Percentiles rank a stretch among this genome's conserved stretches.
Conservation (phyloP, 2,797 vertebrate species). For the Pogonophryne albipinna region DNA sequence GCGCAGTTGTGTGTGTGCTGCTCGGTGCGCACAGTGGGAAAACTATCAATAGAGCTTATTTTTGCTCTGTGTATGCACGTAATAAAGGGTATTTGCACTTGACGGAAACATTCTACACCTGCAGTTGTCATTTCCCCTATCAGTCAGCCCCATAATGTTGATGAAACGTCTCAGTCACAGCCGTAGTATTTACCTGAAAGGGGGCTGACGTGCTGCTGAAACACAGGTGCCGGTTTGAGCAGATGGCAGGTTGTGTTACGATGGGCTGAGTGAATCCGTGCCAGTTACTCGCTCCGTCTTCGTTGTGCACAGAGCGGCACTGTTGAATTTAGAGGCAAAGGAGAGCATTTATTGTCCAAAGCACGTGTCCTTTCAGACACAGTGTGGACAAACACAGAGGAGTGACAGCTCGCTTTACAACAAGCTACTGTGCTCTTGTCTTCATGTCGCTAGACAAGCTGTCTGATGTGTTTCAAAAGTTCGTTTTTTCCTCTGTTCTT, state of each 20-base stretch:
- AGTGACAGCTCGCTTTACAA: constrained; percentile 40
- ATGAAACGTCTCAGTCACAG: not conserved
- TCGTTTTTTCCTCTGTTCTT: constrained; percentile 8
- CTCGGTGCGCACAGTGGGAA: constrained; percentile 53
- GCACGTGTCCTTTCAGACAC: constrained; percentile 61
- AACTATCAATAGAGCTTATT: constrained; percentile 27
- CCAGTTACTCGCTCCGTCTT: constrained; percentile 37
- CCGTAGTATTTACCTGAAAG: not conserved
- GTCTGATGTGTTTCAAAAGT: constrained; percentile 58
- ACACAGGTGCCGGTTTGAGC: constrained; percentile 41
- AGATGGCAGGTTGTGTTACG: constrained; percentile 28
- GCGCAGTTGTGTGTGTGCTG: constrained; percentile 47
- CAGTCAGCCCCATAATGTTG: not conserved
- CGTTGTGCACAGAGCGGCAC: constrained; percentile 71
- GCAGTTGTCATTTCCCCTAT: not conserved
- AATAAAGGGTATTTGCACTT: not conserved
- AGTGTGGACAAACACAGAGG: constrained; percentile 40
- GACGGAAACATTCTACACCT: not conserved
- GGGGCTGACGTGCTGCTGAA: constrained; percentile 1
- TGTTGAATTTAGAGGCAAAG: constrained; percentile 72
- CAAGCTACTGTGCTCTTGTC: constrained; percentile 55
- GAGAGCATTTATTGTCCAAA: constrained; percentile 61
- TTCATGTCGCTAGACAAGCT: constrained; percentile 46
- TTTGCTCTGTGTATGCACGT: constrained; percentile 19
- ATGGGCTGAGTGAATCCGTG: constrained; percentile 6